Base-by-base conservation (phyloP, 2,888 invertebrate species). In the Drosophila atroscutellata region DNA sequence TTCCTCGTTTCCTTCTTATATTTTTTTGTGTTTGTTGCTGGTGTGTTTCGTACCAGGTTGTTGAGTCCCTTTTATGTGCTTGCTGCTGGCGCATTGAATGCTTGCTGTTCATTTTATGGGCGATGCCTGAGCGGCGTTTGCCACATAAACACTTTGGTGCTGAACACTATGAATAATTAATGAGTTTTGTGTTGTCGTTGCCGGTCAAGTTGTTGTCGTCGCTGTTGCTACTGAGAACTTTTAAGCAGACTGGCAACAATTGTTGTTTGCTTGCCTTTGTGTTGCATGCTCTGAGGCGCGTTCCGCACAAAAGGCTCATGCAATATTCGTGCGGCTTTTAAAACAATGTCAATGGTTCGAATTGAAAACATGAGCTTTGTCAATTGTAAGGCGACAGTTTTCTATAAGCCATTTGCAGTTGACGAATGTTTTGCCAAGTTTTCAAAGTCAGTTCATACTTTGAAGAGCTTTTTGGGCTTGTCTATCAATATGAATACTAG, bases 131-230 rank as follows among this genome's bases (percentile, higher is more conserved):
- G 71, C 57, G 64, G 58, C 66, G 60, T 63, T 72, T 73, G 83
- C 77, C 81, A 76, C 85, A 86, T 81, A 86, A 88, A 88, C 89
- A 85, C 85, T 86, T 86, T 81, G 73, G 68, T 83, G 72, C 77
- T 81, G 83, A 86, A 77, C 80, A 81, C 87, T 72, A 86, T 86
- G 86, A 86, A 86, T 86, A 86, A 86, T 77, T 83, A 86, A 86
- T 89, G 83, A 86, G 80, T 69, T 75, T 73, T 57, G 69, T 78
- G 78, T 75, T 80, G 69, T 72, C 66, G 68, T 59, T 55, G 62
- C 54, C 47, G 56, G 73, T 59, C 58, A 56, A 70, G 66, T 65
- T 62, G 24, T 15, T 51, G 50, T 56, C 28, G 45, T 42, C 57
- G 59, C 28, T 67, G 60, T 24, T 70, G 60, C 47, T 66, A 42